Percentiles rank a stretch among this genome's conserved stretches.
Evolutionary conservation across 2,888 invertebrate species (phyloP).

Genomic region (Monopis laevigella): DNA sequence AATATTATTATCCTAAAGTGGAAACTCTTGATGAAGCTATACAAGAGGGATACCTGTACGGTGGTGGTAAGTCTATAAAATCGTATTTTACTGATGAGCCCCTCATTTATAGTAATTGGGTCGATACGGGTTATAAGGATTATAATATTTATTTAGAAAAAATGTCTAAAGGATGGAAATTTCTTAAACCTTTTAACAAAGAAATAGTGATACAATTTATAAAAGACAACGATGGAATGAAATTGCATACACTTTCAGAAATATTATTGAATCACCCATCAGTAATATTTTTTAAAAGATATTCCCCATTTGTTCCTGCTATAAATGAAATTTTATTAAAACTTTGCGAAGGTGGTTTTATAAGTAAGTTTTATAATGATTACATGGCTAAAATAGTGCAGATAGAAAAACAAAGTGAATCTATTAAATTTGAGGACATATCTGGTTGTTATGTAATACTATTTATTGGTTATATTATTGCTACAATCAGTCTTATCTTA

Average conservation of each 20-base stretch:
- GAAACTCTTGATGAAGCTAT: constrained; percentile 37
- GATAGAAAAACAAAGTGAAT: background rate
- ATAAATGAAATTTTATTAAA: background rate
- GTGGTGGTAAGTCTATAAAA: background rate
- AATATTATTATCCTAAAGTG: constrained; percentile 31
- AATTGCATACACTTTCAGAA: background rate
- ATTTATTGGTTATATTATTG: background rate
- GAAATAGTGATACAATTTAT: background rate
- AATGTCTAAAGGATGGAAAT: background rate
- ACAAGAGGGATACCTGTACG: background rate
- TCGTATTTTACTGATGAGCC: background rate
- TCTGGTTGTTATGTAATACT: background rate
- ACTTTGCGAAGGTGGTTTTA: background rate
- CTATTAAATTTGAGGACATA: background rate
- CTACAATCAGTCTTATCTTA: background rate
- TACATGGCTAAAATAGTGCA: background rate
- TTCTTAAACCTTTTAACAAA: background rate
- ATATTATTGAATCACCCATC: background rate
- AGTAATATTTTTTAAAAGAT: background rate
- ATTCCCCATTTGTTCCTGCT: background rate
- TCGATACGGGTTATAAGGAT: background rate
- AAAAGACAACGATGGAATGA: background rate
- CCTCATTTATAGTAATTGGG: background rate
- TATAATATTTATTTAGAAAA: background rate
- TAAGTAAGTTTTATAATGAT: background rate